Base-by-base conservation (phyloP, 2,113 vertebrate species). In the Chaetodon trifascialis region DNA sequence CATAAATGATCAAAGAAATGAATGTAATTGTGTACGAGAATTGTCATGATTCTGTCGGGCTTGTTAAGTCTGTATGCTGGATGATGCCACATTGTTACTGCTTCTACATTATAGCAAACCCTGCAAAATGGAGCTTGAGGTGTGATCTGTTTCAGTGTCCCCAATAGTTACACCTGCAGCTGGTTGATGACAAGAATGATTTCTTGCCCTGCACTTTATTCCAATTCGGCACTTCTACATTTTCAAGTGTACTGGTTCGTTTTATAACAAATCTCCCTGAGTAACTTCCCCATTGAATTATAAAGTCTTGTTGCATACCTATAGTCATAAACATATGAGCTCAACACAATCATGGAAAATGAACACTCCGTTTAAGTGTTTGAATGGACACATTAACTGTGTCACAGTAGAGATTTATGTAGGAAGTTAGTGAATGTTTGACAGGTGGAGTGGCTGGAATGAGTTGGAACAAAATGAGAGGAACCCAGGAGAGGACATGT, bases 371-470 rank as follows among this genome's bases (percentile, higher is more conserved):
- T 30, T 67, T 19, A 36, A 56, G 19, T 25, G 6, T 52, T 54
- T 15, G 38, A 73, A 52, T 0, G 0, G 52, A 30, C 2, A 36
- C 4, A n/a, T 77, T 73, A 21, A 76, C 46, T 63, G 66, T 68
- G 34, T 15, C 55, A 40, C 6, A 54, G 17, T 62, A 44, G 65
- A 83, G 44, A 85, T 73, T 78, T 56, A 75, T 82, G 71, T 73
- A 54, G 82, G n/a, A 76, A 64, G 46, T 79, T n/a, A 23, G 23
- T 51, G 19, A 46, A 66, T 79, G 56, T 79, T 80, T 85, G 81
- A 87, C 79, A 71, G 47, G 68, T 69, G 58, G 40, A 44, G 30
- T 59, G 68, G 62, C 76, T 80, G 73, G 69, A 90, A 83, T 59
- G 51, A 78, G 42, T 68, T 70, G 62, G 51, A 66, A 82, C 62